Conservation (phyloP, 2,113 vertebrate genomes). For the Catagonus wagneri region DNA sequence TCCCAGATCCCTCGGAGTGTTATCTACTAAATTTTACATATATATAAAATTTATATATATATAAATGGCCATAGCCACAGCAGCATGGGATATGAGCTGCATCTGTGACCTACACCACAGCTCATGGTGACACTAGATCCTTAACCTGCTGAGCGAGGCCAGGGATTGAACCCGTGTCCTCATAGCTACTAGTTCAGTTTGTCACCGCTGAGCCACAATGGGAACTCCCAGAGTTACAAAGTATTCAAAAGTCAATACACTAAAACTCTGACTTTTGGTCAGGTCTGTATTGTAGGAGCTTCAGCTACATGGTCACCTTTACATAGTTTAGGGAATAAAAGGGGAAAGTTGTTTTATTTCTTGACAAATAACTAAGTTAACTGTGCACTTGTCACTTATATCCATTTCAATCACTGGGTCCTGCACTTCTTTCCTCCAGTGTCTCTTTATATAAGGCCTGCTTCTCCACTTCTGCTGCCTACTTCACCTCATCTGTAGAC, state of each 20-base stretch:
- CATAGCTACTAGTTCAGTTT: too few species aligned
- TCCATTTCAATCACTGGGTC: not conserved
- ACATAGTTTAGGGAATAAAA: not conserved
- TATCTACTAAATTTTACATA: not conserved
- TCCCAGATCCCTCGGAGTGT: not conserved
- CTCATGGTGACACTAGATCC: too few species aligned
- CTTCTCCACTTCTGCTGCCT: not conserved
- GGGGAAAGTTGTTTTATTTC: not conserved
- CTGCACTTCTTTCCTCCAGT: not conserved
- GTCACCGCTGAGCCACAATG: too few species aligned
- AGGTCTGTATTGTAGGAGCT: slow-evolving; percentile 44
- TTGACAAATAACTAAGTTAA: slow-evolving; percentile 5
- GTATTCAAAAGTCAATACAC: slow-evolving; percentile 4
- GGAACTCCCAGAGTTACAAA: too few species aligned
- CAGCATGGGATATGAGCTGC: too few species aligned
- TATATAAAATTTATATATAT: too few species aligned
- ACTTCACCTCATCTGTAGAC: not conserved
- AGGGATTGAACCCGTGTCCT: too few species aligned
- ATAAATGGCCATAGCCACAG: too few species aligned
- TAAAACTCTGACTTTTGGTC: slow-evolving; percentile 12
- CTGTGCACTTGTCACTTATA: not conserved
- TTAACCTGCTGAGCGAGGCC: too few species aligned
- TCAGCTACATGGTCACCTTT: not conserved
- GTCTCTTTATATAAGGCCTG: not conserved
- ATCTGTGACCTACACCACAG: too few species aligned